Base-by-base conservation (phyloP, 2,113 vertebrate genomes). In the Lontra canadensis region DNA sequence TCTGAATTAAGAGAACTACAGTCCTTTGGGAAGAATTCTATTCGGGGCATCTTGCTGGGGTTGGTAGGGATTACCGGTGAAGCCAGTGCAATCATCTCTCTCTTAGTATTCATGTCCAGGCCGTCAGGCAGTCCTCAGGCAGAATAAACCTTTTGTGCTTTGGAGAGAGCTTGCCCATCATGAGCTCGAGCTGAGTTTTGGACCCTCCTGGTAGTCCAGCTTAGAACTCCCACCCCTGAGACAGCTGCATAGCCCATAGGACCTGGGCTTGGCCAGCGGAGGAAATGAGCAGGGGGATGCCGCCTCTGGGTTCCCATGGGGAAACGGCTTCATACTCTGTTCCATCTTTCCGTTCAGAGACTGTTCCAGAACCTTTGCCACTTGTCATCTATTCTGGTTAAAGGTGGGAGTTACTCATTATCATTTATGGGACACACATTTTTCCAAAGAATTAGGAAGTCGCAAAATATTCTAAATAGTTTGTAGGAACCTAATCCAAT, bases 11-110 rank as follows among this genome's bases (percentile, higher is more conserved):
- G 55, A 0, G 44, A 97, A 49, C 47, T 65, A 3, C 29, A 3
- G 26, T 94, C 25, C 17, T 95, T 88, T 42, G 71, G 74, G 84
- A 95, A 92, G 73, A 96, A 79, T 81, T 97, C 2, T 13, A 49
- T 78, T 79, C 67, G 36, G 55, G 44, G 65, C 25, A 4, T 79
- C 96, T 97, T 71, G 86, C 65, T 90, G 95, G 73, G 83, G 7
- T 71, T 39, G 29, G 36, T 74, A 71, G 74, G 61, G 49, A 47
- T 82, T 47, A 49, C 44, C 91, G 97, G 29, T 95, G 90, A 98
- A 94, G 65, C 39, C 47, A 49, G 44, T 34, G 17, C 47, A 31
- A 80, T 71, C 8, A 6, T 63, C 44, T 49, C 47, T 55, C 0
- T 44, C 26, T 34, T 31, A 55, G n/a, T n/a, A 13, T 10, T 23